Percentiles rank a stretch among this genome's conserved stretches.
phyloP scores from a whole-genome alignment of 2,888 invertebrate species.

The Tenthredo mesomela region DNA sequence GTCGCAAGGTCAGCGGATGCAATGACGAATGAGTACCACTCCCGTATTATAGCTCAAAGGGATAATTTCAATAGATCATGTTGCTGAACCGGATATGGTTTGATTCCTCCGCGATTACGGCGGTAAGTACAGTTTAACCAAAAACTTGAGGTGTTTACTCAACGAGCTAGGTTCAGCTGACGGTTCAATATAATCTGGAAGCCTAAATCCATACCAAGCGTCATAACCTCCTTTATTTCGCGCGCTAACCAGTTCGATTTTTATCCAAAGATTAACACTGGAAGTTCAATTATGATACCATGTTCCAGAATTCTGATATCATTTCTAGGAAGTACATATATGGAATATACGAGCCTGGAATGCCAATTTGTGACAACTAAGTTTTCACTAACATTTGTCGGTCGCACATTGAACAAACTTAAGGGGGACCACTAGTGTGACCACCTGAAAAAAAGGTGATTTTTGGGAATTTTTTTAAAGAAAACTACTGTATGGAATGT shows the following conservation, averaged over 20 bases:
- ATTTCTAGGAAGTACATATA: neutral
- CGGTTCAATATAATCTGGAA: too few species aligned
- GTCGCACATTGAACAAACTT: too few species aligned
- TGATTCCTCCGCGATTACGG: conserved; percentile 26
- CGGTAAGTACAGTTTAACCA: conserved; percentile 15
- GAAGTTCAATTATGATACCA: neutral
- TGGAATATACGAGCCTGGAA: neutral
- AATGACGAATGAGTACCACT: conserved; percentile 25
- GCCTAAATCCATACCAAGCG: too few species aligned
- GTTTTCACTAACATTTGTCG: neutral
- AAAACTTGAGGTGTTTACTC: neutral
- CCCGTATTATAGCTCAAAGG: conserved; percentile 22
- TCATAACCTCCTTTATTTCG: too few species aligned
- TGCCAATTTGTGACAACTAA: neutral
- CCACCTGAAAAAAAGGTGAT: too few species aligned
- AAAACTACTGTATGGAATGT: too few species aligned
- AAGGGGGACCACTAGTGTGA: too few species aligned
- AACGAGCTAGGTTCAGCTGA: too few species aligned
- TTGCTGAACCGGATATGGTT: conserved; percentile 29
- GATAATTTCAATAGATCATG: conserved; percentile 34
- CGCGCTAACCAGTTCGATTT: too few species aligned
- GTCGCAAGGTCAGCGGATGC: conserved; percentile 39
- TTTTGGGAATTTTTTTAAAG: too few species aligned
- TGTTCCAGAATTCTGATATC: neutral
- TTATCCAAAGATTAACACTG: too few species aligned